Percentiles rank a stretch among this genome's conserved stretches.
These are phyloP conservation scores for Endotricha flammealis DNA, from an alignment of 2,888 invertebrate species.

Conservation along the genomic window DNA sequence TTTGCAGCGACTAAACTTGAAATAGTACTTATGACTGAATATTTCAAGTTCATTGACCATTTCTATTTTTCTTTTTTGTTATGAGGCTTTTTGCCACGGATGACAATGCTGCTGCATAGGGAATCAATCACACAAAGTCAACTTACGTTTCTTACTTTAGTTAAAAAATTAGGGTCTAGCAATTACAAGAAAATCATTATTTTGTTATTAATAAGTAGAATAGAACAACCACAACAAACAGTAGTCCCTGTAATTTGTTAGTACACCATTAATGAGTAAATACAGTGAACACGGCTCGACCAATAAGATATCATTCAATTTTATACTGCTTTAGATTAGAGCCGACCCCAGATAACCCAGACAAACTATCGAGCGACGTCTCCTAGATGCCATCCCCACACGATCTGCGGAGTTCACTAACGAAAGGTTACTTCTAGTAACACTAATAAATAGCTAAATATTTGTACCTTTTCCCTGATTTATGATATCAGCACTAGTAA, in stretches of 20 bases:
- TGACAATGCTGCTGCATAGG: no score
- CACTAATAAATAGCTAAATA: conserved; percentile 27
- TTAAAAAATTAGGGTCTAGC: no score
- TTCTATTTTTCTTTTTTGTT: no score
- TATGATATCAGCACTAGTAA: no score
- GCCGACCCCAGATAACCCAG: conserved; percentile 71
- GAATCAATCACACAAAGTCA: no score
- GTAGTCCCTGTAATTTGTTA: conserved; percentile 55
- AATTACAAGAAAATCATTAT: no score
- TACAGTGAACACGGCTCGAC: conserved; percentile 63
- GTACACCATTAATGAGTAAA: conserved; percentile 67
- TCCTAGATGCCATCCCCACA: conserved; percentile 56
- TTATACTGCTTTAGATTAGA: conserved; percentile 73
- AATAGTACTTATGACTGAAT: no score
- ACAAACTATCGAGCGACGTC: conserved; percentile 59
- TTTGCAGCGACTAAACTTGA: no score
- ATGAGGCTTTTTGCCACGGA: no score
- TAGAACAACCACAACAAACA: conserved; percentile 37
- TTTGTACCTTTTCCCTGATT: not conserved
- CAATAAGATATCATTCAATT: conserved; percentile 74
- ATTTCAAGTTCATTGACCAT: no score
- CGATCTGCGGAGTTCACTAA: conserved; percentile 33
- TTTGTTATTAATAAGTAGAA: no score
- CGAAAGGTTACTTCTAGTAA: conserved; percentile 9
- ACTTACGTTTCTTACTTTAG: no score